These are phyloP conservation scores for Drosophila anomalata DNA, from an alignment of 2,888 invertebrate genomes.

Conservation along the genomic window DNA sequence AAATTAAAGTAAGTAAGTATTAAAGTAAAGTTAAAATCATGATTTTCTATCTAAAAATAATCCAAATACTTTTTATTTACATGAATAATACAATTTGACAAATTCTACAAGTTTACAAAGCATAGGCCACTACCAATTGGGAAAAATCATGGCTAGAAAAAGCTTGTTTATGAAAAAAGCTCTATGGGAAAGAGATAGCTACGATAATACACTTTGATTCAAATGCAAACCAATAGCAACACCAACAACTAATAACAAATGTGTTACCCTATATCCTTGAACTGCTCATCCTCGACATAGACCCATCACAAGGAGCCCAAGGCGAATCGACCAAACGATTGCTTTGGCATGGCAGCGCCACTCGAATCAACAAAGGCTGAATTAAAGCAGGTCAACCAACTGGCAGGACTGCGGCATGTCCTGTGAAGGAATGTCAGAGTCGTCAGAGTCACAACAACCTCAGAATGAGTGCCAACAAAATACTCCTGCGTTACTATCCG, in stretches of 20 bases:
- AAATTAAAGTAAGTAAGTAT: too few relatives aligned
- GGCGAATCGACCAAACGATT: conserved; percentile 66
- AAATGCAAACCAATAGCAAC: conserved; percentile 5
- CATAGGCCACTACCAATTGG: not conserved
- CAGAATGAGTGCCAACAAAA: conserved; percentile 87
- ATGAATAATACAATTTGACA: not conserved
- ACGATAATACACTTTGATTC: not conserved
- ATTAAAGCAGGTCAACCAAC: conserved; percentile 77
- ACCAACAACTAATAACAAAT: not conserved
- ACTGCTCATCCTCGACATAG: conserved; percentile 32
- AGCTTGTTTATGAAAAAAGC: conserved; percentile 15
- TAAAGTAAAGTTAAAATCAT: too few relatives aligned
- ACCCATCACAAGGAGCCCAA: conserved; percentile 42
- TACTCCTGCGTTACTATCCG: conserved; percentile 89
- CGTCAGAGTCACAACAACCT: conserved; percentile 27
- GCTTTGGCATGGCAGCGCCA: conserved; percentile 31
- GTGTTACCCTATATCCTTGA: conserved; percentile 29
- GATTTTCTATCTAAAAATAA: not conserved
- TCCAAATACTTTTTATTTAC: not conserved
- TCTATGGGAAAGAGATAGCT: not conserved
- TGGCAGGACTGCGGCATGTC: conserved; percentile 14
- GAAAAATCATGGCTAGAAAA: conserved; percentile 5
- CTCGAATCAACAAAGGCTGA: conserved; percentile 57
- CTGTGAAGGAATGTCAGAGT: conserved; percentile 46
- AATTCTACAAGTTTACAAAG: not conserved